Percentiles rank a stretch among this genome's conserved stretches.
Evolutionary conservation across 1,140 invertebrate genomes (phyloP).

Genomic region (Arion vulgaris): DNA sequence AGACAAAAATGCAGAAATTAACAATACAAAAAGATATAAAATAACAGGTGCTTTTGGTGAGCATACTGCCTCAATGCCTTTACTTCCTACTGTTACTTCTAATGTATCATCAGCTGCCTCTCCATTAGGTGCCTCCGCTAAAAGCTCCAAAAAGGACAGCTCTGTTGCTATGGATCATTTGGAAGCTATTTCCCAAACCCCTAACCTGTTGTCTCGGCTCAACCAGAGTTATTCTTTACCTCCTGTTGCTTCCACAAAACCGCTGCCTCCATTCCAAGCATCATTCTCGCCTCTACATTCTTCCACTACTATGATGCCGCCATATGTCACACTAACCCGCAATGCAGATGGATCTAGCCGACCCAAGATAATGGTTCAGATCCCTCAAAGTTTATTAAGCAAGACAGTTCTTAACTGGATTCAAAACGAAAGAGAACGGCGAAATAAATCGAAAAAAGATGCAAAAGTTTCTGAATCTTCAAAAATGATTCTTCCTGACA

Average conservation of each 20-base stretch:
- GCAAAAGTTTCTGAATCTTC: neutral
- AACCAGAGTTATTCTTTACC: constrained; percentile 2
- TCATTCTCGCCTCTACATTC: constrained; percentile 22
- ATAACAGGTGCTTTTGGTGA: neutral
- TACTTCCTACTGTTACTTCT: neutral
- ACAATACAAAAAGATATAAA: neutral
- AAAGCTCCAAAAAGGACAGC: constrained; percentile 1
- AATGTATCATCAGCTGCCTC: neutral
- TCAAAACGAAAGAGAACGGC: constrained; percentile 7
- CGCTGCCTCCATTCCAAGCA: constrained; percentile 20
- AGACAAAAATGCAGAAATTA: constrained; percentile 4
- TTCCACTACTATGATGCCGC: constrained; percentile 1
- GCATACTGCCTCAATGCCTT: neutral
- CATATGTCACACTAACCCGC: constrained; percentile 18
- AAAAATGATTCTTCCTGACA: neutral
- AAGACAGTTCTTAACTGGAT: neutral
- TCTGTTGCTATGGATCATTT: neutral
- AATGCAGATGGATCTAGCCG: neutral
- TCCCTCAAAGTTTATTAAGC: neutral
- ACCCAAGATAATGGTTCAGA: constrained; percentile 6
- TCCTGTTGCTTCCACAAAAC: constrained; percentile 21
- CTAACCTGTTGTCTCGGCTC: constrained; percentile 19
- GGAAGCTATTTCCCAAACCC: constrained; percentile 10
- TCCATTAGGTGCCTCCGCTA: neutral
- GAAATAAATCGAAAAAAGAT: neutral